Base-by-base conservation (phyloP, 2,888 invertebrate genomes). In the Acronicta alni region DNA sequence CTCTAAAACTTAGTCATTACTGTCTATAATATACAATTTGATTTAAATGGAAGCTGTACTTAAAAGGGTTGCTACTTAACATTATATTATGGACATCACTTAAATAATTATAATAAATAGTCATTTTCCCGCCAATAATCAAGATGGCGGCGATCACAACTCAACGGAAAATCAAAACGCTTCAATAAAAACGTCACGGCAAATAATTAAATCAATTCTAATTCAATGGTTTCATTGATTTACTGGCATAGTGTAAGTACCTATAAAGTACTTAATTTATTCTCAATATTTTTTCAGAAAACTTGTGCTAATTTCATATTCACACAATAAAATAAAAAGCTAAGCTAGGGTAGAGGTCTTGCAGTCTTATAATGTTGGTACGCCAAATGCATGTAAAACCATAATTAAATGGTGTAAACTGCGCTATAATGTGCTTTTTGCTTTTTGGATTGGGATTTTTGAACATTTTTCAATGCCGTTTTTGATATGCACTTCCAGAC, bases 91-190 rank as follows among this genome's bases (percentile, higher is more conserved):
- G 75, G 71, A 72, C 72, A 75, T 62, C 47, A 57, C 71, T 77
- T 79, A 77, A 75, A 67, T 66, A 65, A 58, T 62, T 56, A 58
- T 55, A 59, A 71, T 76, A 67, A 69, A 77, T 71, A 78, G 66
- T 66, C 63, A 65, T 44, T 45, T 61, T 71, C 49, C 44, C 49
- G 53, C 55, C 58, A 57, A 48, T 47, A 72, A 41, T 59, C 46
- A 68, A 68, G 67, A 69, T 69, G 70, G 65, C 59, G 60, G 35
- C 53, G 49, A 61, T 58, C 32, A 69, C 37, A 61, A 67, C 62
- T 43, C 56, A 49, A 53, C 46, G 52, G 54, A 30, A 44, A 20
- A 51, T 49, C n/a, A 42, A 46, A 42, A 63, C 4, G 4, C 45
- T 14, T 23, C 44, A 64, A 49, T 23, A 23, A 70, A 55, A 16